A percentile compares a stretch with the other conserved stretches of the same genome.
Conservation (phyloP, 2,888 invertebrate genomes). For the Nomada goodeniana region DNA sequence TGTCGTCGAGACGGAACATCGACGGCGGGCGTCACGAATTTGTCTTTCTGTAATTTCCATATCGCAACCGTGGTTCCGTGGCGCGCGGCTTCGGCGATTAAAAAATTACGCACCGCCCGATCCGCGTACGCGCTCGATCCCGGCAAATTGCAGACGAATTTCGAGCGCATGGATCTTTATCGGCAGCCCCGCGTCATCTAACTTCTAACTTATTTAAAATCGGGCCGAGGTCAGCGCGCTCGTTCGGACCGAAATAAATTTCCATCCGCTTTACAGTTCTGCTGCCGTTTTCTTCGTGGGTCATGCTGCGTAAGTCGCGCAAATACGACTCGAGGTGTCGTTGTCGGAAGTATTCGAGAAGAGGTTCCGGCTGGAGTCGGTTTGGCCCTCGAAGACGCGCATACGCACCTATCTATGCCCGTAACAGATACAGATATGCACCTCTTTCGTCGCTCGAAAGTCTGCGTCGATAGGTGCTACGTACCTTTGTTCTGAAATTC, state of each 20-base stretch:
- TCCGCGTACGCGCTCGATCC: slow-evolving; percentile 25
- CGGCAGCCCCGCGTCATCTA: slow-evolving; percentile 24
- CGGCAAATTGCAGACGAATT: slow-evolving; percentile 35
- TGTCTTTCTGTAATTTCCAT: not conserved
- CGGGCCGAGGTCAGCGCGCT: slow-evolving; percentile 40
- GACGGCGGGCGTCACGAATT: not conserved
- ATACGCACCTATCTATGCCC: no score
- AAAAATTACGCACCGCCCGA: slow-evolving; percentile 57
- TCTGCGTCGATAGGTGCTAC: not conserved
- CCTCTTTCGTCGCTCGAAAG: not conserved
- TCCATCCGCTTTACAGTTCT: not conserved
- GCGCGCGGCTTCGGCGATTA: slow-evolving; percentile 29
- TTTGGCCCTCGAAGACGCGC: not conserved
- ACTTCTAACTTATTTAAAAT: slow-evolving; percentile 50
- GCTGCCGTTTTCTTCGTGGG: slow-evolving; percentile 17
- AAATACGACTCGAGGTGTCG: not conserved
- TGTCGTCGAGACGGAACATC: not conserved
- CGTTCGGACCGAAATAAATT: slow-evolving; percentile 34
- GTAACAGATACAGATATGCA: not conserved
- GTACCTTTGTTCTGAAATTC: slow-evolving; percentile 82
- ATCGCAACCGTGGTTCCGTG: not conserved
- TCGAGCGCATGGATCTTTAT: slow-evolving; percentile 6
- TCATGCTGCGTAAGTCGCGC: not conserved
- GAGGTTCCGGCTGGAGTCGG: not conserved
- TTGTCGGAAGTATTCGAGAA: not conserved